Evolutionary conservation across 1,140 invertebrate genomes (phyloP).

Genomic region (Daktulosphaira vitifoliae): DNA sequence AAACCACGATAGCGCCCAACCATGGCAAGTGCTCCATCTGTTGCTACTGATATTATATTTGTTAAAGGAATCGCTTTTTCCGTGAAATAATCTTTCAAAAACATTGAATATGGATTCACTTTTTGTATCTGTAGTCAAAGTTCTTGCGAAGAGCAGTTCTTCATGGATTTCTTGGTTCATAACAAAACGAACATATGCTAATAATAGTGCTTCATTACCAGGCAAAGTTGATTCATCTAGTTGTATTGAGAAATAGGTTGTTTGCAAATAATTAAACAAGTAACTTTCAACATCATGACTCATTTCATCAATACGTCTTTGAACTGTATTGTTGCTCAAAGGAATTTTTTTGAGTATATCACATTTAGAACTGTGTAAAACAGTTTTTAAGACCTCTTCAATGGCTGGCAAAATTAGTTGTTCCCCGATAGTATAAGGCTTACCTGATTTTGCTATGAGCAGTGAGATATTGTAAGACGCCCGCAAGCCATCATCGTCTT

Average conservation of each 20-base stretch:
- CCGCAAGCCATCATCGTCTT: slow-evolving; percentile 36
- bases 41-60: slow-evolving; percentile 9
- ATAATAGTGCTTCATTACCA: slow-evolving; percentile 5
- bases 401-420: slow-evolving; percentile 40
- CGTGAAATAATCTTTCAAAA: slow-evolving; percentile 36
- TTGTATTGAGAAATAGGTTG: slow-evolving; percentile 37
- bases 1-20: not conserved
- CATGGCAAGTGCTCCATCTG: slow-evolving; percentile 10
- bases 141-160: slow-evolving; percentile 38
- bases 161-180: slow-evolving; percentile 39
- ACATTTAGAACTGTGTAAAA: slow-evolving; percentile 39
- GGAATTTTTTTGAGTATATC: slow-evolving; percentile 37
- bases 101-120: slow-evolving; percentile 38
- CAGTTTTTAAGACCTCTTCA: slow-evolving; percentile 37
- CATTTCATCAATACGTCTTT: slow-evolving; percentile 39
- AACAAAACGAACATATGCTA: slow-evolving; percentile 34
- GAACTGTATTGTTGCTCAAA: slow-evolving; percentile 40
- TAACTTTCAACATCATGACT: slow-evolving; percentile 38
- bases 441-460: no score
- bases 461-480: slow-evolving; percentile 39
- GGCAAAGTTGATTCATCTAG: slow-evolving; percentile 39
- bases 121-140: no score
- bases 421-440: slow-evolving; percentile 43
- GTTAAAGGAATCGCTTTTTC: slow-evolving; percentile 2
- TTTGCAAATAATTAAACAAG: slow-evolving; percentile 37